These are phyloP conservation scores for Rhabdomys dilectus DNA, from an alignment of 2,113 vertebrate genomes.

Conservation along the genomic window DNA sequence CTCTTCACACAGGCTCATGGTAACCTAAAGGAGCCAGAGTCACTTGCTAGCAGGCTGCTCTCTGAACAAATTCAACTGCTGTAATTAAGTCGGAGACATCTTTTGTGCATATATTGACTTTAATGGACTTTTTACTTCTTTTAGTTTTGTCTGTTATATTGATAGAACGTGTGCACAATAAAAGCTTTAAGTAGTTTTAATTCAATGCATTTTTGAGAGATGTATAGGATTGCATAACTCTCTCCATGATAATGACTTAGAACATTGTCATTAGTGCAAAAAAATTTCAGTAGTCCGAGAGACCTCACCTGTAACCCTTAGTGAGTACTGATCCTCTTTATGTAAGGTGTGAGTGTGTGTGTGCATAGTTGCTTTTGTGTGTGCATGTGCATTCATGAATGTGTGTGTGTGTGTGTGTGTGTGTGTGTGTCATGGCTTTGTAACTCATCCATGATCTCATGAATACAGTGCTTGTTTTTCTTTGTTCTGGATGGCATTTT, in stretches of 20 bases:
- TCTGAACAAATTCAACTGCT: background rate
- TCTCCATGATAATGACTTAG: background rate
- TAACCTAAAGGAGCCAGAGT: background rate
- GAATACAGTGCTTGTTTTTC: background rate
- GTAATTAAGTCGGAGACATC: too few species aligned
- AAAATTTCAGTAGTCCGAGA: background rate
- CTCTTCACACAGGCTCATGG: background rate
- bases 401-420: background rate
- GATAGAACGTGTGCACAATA: background rate
- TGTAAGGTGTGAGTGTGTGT: background rate
- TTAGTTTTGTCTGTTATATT: background rate
- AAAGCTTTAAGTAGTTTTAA: conserved; percentile 37
- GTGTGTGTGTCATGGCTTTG: background rate
- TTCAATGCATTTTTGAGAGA: background rate
- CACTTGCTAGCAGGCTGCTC: background rate
- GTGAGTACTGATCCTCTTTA: background rate
- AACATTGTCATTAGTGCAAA: background rate
- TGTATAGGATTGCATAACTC: background rate
- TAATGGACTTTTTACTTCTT: background rate
- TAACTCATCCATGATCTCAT: background rate
- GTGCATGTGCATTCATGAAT: background rate
- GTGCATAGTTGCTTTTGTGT: background rate
- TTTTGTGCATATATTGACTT: background rate
- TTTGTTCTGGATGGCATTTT: background rate
- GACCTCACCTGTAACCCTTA: background rate